Percentiles rank a stretch among this genome's conserved stretches.
These are phyloP conservation scores for Mionectes macconnelli DNA, from an alignment of 2,113 vertebrate species.

Conservation along the genomic window DNA sequence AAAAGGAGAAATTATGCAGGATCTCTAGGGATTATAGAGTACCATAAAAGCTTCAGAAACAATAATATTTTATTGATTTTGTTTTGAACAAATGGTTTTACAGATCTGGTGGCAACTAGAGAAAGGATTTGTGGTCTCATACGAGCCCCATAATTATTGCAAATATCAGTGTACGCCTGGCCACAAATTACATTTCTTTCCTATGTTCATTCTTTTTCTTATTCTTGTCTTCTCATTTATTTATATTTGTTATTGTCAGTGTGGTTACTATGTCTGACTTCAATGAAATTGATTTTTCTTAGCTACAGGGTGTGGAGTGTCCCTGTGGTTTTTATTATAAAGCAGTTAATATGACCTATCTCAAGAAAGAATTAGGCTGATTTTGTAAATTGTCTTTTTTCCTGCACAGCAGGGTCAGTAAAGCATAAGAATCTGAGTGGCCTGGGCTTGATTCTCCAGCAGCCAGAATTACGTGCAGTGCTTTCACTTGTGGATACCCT, in stretches of 20 bases:
- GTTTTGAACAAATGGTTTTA: not conserved
- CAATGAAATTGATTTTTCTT: constrained; percentile 23
- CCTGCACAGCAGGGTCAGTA: not conserved
- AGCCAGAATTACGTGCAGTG: not conserved
- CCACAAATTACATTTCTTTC: not conserved
- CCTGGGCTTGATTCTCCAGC: not conserved
- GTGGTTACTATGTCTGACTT: not conserved
- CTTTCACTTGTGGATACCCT: rapidly evolving
- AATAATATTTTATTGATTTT: constrained; percentile 21
- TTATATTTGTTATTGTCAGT: constrained; percentile 27
- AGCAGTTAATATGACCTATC: constrained; percentile 15
- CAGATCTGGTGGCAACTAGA: not conserved
- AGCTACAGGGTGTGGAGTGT: not conserved
- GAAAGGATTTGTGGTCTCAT: not conserved
- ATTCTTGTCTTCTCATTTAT: constrained; percentile 27
- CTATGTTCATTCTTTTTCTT: not conserved
- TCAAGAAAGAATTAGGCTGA: constrained; percentile 19
- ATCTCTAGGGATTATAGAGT: not conserved
- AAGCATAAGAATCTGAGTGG: not conserved
- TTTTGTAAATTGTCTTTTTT: constrained; percentile 4
- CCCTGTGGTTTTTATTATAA: constrained; percentile 34
- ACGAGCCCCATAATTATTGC: not conserved
- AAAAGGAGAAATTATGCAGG: not conserved
- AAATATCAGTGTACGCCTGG: not conserved
- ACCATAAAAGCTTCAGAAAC: constrained; percentile 1